Base-by-base conservation (phyloP, 2,888 invertebrate species). In the Sabellastarte sp. region DNA sequence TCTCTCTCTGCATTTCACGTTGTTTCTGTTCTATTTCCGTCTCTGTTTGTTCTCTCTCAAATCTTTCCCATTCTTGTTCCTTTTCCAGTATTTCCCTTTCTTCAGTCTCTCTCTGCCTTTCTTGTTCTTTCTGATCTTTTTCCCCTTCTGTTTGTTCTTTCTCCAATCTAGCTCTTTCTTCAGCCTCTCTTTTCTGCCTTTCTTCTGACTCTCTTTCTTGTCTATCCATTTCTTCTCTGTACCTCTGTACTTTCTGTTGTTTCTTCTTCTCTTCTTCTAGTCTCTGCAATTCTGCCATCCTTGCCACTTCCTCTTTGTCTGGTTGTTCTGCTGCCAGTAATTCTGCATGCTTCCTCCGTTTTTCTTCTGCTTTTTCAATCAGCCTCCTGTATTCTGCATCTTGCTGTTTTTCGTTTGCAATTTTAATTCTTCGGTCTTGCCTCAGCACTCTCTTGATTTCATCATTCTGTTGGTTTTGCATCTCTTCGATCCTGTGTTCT, bases 51-150 rank as follows among this genome's bases (percentile, higher is more conserved):
- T 41, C 41, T 41, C 20, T 41, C 41, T 41, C 41, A 41, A 41
- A 20, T 20, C 53, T 53, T 53, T 53, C 53, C 53, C 24, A 10
- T 53, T 53, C 53, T 53, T 53, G 5, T 26, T 53, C 24, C 26
- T n/a, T 15, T 5, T 5, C 28, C 28, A 20, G 15, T 26, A n/a
- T 5, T 53, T 53, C 53, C 10, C 5, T 26, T 53, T 53, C 24
- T 26, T 26, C 24, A 5, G 5, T 10, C 53, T 26, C 28, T 26
- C 24, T 26, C 26, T 53, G 4, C 28, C 5, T 5, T 53, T 53
- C 5, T 53, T 53, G 5, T 26, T 53, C 5, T 26, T 26, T 26
- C 24, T 53, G 15, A 5, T n/a, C 5, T n/a, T 10, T 26, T 26
- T 26, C 26, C 28, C 24, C 26, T 26, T 26, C 28, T 53, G 5